Evolutionary conservation across 2,797 vertebrate genomes (phyloP), one percentile per base, ranked within the genome.

Genomic region (Furcifer pardalis): DNA sequence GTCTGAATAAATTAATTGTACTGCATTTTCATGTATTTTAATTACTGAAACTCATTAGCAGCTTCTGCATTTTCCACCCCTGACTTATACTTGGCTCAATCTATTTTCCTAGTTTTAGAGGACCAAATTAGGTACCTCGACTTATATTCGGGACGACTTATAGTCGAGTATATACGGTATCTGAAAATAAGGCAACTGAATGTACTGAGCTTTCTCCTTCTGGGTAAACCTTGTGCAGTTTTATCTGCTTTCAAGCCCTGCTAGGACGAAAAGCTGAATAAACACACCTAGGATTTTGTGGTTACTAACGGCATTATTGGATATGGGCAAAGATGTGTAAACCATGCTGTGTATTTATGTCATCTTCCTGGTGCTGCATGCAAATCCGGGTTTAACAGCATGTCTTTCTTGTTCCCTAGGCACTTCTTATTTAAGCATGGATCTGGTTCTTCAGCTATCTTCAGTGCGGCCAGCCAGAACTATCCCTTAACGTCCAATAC

Each of bases 351-450:
- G 82, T 84, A 0, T 65, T 1, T 9, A 75, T 65, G 56, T 25
- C 74, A 76, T 77, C 88, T 81, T 86, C 21, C 77, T 73, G 30
- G 56, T 81, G 80, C n/a, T 0, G 79, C 35, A 81, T 63, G 35
- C 74, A 12, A 8, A 30, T 52, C 80, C 87, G 72, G 7, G 87
- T 92, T 90, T 94, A 87, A 94, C 84, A 94, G 8, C 40, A 0
- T 83, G 42, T 95, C 88, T 94, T 90, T 83, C 94, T 74, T 93
- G 89, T 35, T 0, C 66, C 40, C 0, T 90, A 98, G 98, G 95
- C 98, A 99, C 95, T 99, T 99, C 96, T 97, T 99, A 83, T 98
- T 99, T 96, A 99, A 99, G 92, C 98, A 98, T 7, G 97, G 98
- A 92, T 98, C 98, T 81, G 98, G 98, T 59, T 98, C 98, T 17